A percentile compares a stretch with the other conserved stretches of the same genome.
These are phyloP conservation scores for Caenorhabditis sp. DNA, from an alignment of 2,888 invertebrate species.

Conservation along the genomic window DNA sequence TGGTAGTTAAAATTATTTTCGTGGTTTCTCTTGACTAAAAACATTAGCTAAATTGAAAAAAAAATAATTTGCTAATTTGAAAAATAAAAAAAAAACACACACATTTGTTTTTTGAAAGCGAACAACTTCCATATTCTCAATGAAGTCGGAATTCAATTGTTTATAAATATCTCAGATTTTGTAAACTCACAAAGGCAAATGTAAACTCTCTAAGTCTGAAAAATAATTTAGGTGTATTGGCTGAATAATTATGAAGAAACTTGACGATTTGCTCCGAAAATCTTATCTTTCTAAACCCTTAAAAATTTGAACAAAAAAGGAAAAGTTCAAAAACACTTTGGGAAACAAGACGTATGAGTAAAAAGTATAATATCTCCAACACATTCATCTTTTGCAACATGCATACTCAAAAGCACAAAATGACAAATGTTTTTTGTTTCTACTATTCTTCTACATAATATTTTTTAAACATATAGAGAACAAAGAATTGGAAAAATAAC, in stretches of 20 bases:
- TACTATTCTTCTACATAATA: not conserved
- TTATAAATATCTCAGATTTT: not conserved
- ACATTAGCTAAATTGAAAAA: not conserved
- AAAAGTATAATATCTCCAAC: not conserved
- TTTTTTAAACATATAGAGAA: not conserved
- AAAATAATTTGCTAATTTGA: not conserved
- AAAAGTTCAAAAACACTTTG: not conserved
- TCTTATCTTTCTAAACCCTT: not conserved
- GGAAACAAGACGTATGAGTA: not conserved
- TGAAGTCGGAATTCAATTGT: not conserved
- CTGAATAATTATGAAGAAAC: too few species aligned
- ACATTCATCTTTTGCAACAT: not conserved
- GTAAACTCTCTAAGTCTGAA: too few species aligned
- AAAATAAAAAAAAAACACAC: not conserved
- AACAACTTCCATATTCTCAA: not conserved
- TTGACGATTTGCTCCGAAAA: too few species aligned
- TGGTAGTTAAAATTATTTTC: conserved; percentile 2
- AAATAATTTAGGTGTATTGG: too few species aligned
- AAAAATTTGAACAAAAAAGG: not conserved
- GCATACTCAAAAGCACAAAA: not conserved
- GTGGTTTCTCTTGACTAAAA: not conserved
- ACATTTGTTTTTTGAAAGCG: not conserved
- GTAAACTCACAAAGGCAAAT: too few species aligned
- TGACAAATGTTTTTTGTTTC: not conserved
- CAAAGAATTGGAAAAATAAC: too few species aligned